Evolutionary conservation across 2,113 vertebrate genomes (phyloP).

Genomic region (Eclectus roratus): DNA sequence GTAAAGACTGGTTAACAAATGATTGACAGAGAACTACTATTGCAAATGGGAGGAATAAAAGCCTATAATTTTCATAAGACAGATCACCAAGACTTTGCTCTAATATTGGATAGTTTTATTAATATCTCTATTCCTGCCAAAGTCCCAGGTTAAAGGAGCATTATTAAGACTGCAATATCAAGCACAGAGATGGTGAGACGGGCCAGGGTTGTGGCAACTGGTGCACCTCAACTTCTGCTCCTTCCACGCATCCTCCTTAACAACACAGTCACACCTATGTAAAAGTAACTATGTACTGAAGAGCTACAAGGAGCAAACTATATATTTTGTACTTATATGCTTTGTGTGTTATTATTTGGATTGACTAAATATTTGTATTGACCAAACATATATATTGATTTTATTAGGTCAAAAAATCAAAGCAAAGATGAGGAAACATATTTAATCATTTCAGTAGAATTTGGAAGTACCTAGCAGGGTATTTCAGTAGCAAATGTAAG

Average conservation of each 20-base stretch:
- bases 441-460: neutral
- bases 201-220: neutral
- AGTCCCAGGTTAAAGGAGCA: neutral
- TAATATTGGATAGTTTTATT: neutral
- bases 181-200: neutral
- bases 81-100: neutral
- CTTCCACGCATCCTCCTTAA: neutral
- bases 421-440: neutral
- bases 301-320: neutral
- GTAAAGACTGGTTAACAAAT: neutral
- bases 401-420: neutral
- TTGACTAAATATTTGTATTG: neutral
- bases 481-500: neutral
- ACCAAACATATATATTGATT: neutral
- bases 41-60: neutral
- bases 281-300: neutral
- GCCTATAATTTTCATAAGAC: neutral
- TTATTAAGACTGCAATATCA: neutral
- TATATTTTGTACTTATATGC: accelerated
- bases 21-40: neutral
- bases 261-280: accelerated
- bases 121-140: neutral
- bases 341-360: neutral
- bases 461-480: neutral
- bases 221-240: neutral